Evolutionary conservation across 1,140 invertebrate genomes (phyloP).

Genomic region (Maconellicoccus hirsutus): DNA sequence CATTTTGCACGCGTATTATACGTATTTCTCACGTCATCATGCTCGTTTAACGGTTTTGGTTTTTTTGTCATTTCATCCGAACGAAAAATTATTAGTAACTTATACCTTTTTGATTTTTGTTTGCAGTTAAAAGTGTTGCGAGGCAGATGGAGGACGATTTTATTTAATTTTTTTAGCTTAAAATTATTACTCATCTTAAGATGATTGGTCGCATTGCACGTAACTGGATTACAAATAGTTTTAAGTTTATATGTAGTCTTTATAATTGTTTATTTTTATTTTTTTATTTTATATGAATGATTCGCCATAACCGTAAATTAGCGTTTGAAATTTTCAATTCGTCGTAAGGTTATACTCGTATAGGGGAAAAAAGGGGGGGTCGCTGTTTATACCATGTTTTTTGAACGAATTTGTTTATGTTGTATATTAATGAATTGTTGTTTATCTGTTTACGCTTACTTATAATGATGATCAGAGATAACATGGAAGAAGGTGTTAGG

Average conservation of each 20-base stretch:
- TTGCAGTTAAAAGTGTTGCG: background rate
- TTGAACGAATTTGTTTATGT: background rate
- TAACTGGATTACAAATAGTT: background rate
- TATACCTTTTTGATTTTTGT: background rate
- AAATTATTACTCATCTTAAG: background rate
- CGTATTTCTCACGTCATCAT: too few species aligned
- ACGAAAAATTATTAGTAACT: background rate
- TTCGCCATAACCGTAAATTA: too few species aligned
- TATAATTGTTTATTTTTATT: background rate
- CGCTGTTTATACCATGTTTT: too few species aligned
- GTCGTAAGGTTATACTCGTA: too few species aligned
- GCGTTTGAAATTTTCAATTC: too few species aligned
- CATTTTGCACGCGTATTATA: too few species aligned
- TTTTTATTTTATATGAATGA: too few species aligned
- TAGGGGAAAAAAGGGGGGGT: too few species aligned
- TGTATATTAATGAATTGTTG: background rate
- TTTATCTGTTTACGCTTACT: constrained; percentile 13
- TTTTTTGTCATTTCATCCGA: too few species aligned
- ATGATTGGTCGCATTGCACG: background rate
- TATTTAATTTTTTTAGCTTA: background rate
- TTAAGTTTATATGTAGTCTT: background rate
- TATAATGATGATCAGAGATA: background rate
- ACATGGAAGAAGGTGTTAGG: background rate
- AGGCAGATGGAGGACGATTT: background rate
- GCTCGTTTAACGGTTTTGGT: too few species aligned